A percentile compares a stretch with the other conserved stretches of the same genome.
phyloP scores from a whole-genome alignment of 2,797 vertebrate species.

The Tragopan temminckii region DNA sequence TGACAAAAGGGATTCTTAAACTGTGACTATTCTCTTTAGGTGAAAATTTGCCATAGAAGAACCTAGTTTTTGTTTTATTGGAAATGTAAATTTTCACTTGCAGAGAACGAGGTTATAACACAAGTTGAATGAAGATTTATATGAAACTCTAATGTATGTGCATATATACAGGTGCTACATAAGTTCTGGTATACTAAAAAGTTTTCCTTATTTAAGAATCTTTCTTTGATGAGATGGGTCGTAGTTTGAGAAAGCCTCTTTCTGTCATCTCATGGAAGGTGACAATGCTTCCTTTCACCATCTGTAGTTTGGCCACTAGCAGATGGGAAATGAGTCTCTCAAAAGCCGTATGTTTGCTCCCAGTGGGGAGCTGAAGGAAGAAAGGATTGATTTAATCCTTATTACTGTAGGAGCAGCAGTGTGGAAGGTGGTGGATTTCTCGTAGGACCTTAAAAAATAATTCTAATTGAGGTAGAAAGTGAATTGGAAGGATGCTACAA shows the following conservation, averaged over 20 bases:
- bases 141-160: background rate
- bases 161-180: background rate
- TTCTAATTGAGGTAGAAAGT: slow-evolving; percentile 45
- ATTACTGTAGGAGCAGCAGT: background rate
- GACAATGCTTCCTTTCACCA: background rate
- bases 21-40: background rate
- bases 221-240: background rate
- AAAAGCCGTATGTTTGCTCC: slow-evolving; percentile 53
- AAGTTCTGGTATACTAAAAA: background rate
- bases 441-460: slow-evolving; percentile 45
- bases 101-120: background rate
- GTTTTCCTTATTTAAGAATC: background rate
- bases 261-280: background rate
- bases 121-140: background rate
- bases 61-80: background rate
- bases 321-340: slow-evolving; percentile 60
- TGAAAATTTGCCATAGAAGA: background rate
- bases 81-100: background rate
- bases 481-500: background rate
- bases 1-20: background rate
- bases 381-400: slow-evolving; percentile 62
- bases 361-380: slow-evolving; percentile 18
- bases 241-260: background rate
- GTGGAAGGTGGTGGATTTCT: slow-evolving; percentile 37
- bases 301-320: slow-evolving; percentile 15